phyloP scores from a whole-genome alignment of 2,888 invertebrate species.

The Priocnemis perturbator region DNA sequence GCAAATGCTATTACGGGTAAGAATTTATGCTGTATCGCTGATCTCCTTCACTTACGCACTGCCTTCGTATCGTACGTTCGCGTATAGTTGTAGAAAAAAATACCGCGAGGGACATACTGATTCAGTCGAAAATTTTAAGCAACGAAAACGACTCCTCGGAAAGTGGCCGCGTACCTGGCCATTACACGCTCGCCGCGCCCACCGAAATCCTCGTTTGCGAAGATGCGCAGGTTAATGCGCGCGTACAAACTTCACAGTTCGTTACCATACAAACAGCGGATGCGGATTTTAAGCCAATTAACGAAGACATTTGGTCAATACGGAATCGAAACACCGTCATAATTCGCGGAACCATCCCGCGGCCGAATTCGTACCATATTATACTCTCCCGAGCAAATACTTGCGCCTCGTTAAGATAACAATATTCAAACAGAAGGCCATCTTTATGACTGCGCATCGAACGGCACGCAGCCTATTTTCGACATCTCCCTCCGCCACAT shows the following conservation, averaged over 20 bases:
- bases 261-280: conserved; percentile 31
- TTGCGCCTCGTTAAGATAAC: conserved; percentile 67
- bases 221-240: conserved; percentile 16
- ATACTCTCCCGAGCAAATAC: conserved; percentile 62
- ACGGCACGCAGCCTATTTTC: neutral
- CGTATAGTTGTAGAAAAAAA: too few species aligned
- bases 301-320: conserved; percentile 33
- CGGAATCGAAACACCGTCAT: conserved; percentile 33
- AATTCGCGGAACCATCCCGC: conserved; percentile 25
- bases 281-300: conserved; percentile 37
- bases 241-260: conserved; percentile 29
- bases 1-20: too few species aligned
- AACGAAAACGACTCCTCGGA: too few species aligned
- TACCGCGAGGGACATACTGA: too few species aligned
- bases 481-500: too few species aligned
- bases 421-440: conserved; percentile 62
- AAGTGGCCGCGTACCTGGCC: too few species aligned
- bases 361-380: conserved; percentile 12
- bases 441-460: conserved; percentile 27
- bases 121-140: too few species aligned
- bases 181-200: too few species aligned
- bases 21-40: too few species aligned
- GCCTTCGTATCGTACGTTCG: too few species aligned
- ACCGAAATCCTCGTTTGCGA: too few species aligned
- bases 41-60: too few species aligned